Base-by-base conservation (phyloP, 2,113 vertebrate species). In the Calyptomena viridis region DNA sequence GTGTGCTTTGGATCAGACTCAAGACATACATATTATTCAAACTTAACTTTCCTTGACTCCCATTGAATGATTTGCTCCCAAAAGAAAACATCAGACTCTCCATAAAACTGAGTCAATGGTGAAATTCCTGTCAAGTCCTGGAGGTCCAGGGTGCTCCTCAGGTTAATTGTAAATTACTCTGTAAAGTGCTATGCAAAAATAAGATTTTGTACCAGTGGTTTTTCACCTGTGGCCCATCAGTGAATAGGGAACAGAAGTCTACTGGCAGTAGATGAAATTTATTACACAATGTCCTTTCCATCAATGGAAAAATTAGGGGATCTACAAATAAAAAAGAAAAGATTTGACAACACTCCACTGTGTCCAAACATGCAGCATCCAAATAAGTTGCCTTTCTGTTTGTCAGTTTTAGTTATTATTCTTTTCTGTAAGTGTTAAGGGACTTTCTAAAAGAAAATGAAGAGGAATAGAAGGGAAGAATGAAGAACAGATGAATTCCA, bases 1-100 rank as follows among this genome's bases (percentile, higher is more conserved):
- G 74, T 91, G 67, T 95, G 82, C 78, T 91, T 96, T 95, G 93
- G 87, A 94, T 73, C 17, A 3, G 72, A 50, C 67, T 95, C 91
- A 96, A 96, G 91, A 80, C 22, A 94, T 55, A 93, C 55, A 67
- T 19, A 68, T 89, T 94, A 92, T 59, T 86, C 67, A 83, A 85
- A 66, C 78, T 74, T 86, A 74, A 88, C 39, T 88, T 92, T 74
- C 52, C 56, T 86, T 88, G 47, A 86, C 47, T 96, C 22, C 35
- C 80, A 27, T 33, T 55, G 82, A 74, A 93, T 88, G 66, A 95
- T 93, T 93, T 91, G 33, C 55, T 39, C 78, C 46, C 42, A 42
- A 91, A 95, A 91, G 87, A 58, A 94, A 95, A 93, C 58, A 91
- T 50, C 25, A 88, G 55, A 83, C 39, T 85, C 42, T 94, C 68